Conservation (phyloP, 2,113 vertebrate species). For the Hydrochoerus hydrochaeris region DNA sequence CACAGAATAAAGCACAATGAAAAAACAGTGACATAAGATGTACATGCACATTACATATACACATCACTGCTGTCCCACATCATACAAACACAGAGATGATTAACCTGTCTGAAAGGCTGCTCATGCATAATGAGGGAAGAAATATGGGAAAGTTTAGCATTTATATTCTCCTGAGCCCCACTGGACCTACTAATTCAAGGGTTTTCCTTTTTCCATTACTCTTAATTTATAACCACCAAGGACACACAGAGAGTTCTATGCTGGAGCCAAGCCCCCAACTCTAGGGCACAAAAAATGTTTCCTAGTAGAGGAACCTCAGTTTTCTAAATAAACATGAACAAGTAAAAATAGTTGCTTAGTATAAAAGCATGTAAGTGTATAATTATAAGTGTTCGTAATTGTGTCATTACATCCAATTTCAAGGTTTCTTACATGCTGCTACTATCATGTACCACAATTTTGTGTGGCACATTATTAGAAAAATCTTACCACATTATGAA, state of each 20-base stretch:
- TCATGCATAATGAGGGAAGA: background rate
- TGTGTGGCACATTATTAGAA: background rate
- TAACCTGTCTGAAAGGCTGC: conserved; percentile 34
- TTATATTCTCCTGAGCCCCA: background rate
- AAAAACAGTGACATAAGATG: conserved; percentile 7
- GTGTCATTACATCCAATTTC: background rate
- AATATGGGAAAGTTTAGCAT: conserved; percentile 15
- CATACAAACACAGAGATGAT: conserved; percentile 23
- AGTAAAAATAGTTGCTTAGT: background rate
- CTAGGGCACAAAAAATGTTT: background rate
- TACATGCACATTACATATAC: background rate
- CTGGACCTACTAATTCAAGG: conserved; percentile 16
- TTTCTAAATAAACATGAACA: conserved; percentile 37
- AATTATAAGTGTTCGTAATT: background rate
- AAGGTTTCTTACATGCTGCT: background rate
- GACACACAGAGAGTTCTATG: background rate
- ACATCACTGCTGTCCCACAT: background rate
- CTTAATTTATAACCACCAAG: conserved; percentile 48
- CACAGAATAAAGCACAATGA: conserved; percentile 46
- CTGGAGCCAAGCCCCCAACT: background rate
- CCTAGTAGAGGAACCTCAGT: conserved; percentile 12
- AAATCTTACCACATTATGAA: background rate
- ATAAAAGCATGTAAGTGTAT: background rate
- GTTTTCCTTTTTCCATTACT: background rate
- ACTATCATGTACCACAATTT: background rate